Conservation (phyloP, 2,113 vertebrate species). For the Toxotes jaculatrix region DNA sequence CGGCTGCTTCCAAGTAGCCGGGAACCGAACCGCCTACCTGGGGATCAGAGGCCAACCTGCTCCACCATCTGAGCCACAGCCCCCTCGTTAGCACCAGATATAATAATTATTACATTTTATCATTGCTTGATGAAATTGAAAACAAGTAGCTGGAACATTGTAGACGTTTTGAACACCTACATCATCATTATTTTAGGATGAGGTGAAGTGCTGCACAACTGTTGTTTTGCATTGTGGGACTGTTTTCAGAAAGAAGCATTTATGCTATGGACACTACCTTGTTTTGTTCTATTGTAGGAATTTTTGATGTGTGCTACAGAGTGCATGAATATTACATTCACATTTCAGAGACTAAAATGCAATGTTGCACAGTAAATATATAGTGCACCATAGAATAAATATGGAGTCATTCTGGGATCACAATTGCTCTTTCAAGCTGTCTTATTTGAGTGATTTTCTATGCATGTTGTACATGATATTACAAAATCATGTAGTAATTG, state of each 20-base stretch:
- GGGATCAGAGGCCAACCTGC: no score
- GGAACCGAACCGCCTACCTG: no score
- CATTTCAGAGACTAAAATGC: neutral
- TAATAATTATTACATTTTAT: no score
- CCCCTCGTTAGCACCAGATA: no score
- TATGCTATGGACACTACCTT: neutral
- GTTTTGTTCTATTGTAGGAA: neutral
- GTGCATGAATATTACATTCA: neutral
- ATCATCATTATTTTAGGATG: neutral
- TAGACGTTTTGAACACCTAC: neutral
- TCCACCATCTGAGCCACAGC: no score
- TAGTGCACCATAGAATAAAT: neutral
- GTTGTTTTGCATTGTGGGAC: neutral
- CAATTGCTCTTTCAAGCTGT: neutral
- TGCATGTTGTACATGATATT: neutral
- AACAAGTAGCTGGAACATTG: neutral
- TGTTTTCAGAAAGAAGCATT: neutral
- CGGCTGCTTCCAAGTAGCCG: no score
- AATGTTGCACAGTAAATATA: neutral
- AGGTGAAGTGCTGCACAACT: neutral
- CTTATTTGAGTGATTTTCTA: neutral
- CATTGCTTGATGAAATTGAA: no score
- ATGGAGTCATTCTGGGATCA: neutral
- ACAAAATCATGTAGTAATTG: conserved; percentile 4
- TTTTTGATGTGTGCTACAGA: neutral